Evolutionary conservation across 2,888 invertebrate genomes (phyloP).

Genomic region (Drosophila neonasuta): DNA sequence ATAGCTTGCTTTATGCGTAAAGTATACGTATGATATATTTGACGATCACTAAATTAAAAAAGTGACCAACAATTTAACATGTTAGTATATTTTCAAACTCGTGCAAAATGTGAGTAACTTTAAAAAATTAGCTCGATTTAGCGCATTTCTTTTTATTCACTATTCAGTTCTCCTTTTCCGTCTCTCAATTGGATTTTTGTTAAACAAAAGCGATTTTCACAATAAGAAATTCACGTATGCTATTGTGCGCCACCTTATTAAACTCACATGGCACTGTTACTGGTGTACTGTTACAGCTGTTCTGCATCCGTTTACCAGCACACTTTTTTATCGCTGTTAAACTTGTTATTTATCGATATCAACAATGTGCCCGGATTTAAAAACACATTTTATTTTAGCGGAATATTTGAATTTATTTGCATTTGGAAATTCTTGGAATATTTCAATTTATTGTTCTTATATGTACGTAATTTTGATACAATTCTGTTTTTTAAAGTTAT

Average conservation of each 20-base stretch:
- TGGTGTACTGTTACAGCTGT: too few species aligned
- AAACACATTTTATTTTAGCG: not conserved
- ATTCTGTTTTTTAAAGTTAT: conserved; percentile 33
- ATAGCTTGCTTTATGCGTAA: too few species aligned
- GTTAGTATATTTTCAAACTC: not conserved
- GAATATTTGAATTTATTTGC: not conserved
- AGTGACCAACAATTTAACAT: not conserved
- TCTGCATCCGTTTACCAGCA: too few species aligned
- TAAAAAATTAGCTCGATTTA: not conserved
- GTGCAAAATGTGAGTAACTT: not conserved
- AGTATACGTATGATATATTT: too few species aligned
- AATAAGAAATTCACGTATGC: too few species aligned
- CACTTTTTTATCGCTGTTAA: too few species aligned
- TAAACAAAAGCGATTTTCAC: too few species aligned
- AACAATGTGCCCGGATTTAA: conserved; percentile 13
- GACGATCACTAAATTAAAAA: too few species aligned
- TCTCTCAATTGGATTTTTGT: too few species aligned
- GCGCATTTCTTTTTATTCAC: not conserved
- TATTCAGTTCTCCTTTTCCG: not conserved
- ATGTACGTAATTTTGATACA: conserved; percentile 40
- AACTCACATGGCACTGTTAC: too few species aligned
- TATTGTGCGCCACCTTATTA: too few species aligned
- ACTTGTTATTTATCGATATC: not conserved
- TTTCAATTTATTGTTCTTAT: conserved; percentile 58
- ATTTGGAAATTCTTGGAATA: conserved; percentile 44